phyloP scores from a whole-genome alignment of 1,140 invertebrate species.

The Anoplophora glabripennis region DNA sequence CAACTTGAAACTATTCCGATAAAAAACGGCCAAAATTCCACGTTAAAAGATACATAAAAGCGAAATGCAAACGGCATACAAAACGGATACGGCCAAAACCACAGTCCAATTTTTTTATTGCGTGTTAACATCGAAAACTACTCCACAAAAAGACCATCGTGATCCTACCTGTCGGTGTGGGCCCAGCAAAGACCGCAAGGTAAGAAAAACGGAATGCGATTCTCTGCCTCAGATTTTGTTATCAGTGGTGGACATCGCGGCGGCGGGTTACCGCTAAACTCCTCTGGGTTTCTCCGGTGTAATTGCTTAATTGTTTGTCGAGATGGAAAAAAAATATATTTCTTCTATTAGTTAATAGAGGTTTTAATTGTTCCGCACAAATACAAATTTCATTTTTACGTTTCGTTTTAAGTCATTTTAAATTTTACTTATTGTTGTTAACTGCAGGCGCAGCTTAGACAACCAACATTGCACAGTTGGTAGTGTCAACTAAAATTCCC shows the following conservation, averaged over 20 bases:
- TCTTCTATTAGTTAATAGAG: too few relatives aligned
- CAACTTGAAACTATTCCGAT: slow-evolving; percentile 22
- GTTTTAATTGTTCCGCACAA: too few relatives aligned
- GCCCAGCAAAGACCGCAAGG: slow-evolving; percentile 31
- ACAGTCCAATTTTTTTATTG: slow-evolving; percentile 38
- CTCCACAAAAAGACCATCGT: slow-evolving; percentile 36
- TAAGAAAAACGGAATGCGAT: slow-evolving; percentile 4
- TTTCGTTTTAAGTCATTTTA: too few relatives aligned
- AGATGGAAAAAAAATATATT: too few relatives aligned
- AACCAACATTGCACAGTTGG: too few relatives aligned
- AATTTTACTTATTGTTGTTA: too few relatives aligned
- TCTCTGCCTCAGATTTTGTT: slow-evolving; percentile 32
- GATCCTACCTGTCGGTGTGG: slow-evolving; percentile 37
- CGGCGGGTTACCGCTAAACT: background rate
- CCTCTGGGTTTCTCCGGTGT: background rate
- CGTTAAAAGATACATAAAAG: slow-evolving; percentile 22
- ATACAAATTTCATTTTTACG: too few relatives aligned
- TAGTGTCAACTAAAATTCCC: too few relatives aligned
- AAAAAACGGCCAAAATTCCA: slow-evolving; percentile 1
- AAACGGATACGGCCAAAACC: slow-evolving; percentile 33
- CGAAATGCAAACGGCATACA: slow-evolving; percentile 38
- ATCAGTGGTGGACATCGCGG: slow-evolving; percentile 36
- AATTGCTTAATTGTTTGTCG: too few relatives aligned
- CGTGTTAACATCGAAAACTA: slow-evolving; percentile 42
- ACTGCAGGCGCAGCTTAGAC: too few relatives aligned